phyloP scores from a whole-genome alignment of 2,888 invertebrate species.

The Apeira syringaria region DNA sequence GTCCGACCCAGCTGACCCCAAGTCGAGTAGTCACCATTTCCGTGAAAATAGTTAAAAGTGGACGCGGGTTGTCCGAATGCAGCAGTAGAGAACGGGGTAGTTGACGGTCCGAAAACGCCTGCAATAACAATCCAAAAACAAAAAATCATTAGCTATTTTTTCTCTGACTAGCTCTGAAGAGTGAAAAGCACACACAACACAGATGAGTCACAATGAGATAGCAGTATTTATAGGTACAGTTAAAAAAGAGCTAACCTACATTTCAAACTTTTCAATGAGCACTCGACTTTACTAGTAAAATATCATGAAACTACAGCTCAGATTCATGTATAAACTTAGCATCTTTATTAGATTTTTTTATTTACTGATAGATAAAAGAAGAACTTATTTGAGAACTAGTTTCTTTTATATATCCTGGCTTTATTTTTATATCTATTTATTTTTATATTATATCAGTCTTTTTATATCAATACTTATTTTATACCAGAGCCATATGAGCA shows the following conservation, averaged over 20 bases:
- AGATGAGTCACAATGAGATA: conserved; percentile 6
- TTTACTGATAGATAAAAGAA: no score
- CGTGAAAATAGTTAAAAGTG: conserved; percentile 92
- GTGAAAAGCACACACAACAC: conserved; percentile 12
- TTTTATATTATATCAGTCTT: no score
- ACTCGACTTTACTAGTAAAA: no score
- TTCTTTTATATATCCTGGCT: no score
- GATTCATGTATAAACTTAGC: no score
- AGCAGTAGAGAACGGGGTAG: conserved; percentile 85
- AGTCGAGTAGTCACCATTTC: conserved; percentile 93
- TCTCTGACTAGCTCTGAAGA: conserved; percentile 1
- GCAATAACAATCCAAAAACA: conserved; percentile 43
- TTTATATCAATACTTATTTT: no score
- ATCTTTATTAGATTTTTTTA: no score
- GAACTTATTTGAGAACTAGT: no score
- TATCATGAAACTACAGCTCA: no score
- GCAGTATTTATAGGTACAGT: conserved; percentile 1
- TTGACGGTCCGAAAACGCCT: conserved; percentile 88
- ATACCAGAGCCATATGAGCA: no score
- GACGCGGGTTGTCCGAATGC: conserved; percentile 89
- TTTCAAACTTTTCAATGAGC: neutral
- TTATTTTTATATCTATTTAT: no score
- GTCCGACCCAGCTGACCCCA: conserved; percentile 88
- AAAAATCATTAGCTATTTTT: neutral
- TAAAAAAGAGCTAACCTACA: neutral